A percentile compares a stretch with the other conserved stretches of the same genome.
These are phyloP conservation scores for Ectemnius cavifrons DNA, from an alignment of 2,888 invertebrate genomes.

Conservation along the genomic window DNA sequence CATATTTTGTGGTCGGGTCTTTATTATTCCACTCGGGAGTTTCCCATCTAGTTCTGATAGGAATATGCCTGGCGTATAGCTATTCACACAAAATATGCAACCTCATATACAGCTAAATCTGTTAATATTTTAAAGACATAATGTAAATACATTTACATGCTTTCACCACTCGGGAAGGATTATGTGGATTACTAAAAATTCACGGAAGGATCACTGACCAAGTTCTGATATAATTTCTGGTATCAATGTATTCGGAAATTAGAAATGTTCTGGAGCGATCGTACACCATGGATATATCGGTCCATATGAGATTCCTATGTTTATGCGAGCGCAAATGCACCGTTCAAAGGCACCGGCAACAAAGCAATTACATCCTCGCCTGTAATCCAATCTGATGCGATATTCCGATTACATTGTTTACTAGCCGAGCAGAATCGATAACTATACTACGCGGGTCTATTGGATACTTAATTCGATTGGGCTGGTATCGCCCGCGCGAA, in stretches of 20 bases:
- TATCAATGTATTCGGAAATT: too few species aligned
- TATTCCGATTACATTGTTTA: constrained; percentile 39
- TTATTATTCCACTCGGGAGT: neutral
- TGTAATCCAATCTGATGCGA: constrained; percentile 31
- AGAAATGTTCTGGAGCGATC: too few species aligned
- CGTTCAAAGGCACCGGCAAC: constrained; percentile 36
- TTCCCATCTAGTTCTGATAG: neutral
- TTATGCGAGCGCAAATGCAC: constrained; percentile 25
- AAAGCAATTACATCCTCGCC: constrained; percentile 38
- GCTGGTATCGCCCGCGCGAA: too few species aligned
- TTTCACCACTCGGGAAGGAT: too few species aligned
- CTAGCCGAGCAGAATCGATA: constrained; percentile 23
- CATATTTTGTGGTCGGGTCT: neutral
- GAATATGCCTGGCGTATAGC: neutral
- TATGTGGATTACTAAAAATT: too few species aligned
- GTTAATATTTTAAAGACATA: too few species aligned
- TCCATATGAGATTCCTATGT: constrained; percentile 3
- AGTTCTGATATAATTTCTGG: too few species aligned
- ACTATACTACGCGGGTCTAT: neutral
- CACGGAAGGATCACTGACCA: too few species aligned
- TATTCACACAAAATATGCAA: neutral
- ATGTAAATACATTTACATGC: too few species aligned
- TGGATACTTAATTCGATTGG: too few species aligned
- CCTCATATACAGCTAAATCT: neutral
- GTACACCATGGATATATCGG: neutral